Evolutionary conservation across 2,888 invertebrate species (phyloP), one percentile per base, ranked within the genome.

Genomic region (Meteorus colon): DNA sequence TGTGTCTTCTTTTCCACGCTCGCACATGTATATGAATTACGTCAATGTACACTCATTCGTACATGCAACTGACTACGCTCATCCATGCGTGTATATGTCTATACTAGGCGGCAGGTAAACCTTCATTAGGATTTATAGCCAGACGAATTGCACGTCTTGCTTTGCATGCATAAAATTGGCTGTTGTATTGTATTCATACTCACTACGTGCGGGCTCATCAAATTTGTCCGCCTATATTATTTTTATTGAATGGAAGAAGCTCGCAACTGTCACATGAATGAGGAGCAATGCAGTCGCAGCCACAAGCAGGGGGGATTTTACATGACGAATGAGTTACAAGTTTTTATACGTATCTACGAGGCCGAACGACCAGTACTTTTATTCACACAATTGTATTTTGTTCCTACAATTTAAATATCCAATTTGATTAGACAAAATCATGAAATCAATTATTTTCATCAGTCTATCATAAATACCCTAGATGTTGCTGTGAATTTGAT

Each of bases 51-150:
- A 68, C 72, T 75, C 67, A 74, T 78, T 66, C 62, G 70, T 67
- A 74, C 59, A 71, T 74, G 65, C 62, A 71, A 60, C 75, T 60
- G 69, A 70, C 45, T 45, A 62, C 51, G 74, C 74, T 63, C 75
- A 71, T 74, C 59, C 55, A 74, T 79, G 69, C 74, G 63, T 77
- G 67, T 41, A 73, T 41, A 67, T 67, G 60, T 73, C 60, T 73
- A 76, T 60, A 77, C 63, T 70, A 63, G 65, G 75, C 68, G 71
- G 75, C 86, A 86, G 86, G 86, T 87, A 83, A 86, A 85, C 86
- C 85, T 88, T 87, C 86, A 89, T 88, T 88, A 86, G 85, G 84
- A 88, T 88, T 88, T 89, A 88, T 88, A 83, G 86, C 84, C 84
- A 84, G 83, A 86, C 62, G 31, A 29, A 34, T 71, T 63, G 72